phyloP scores from a whole-genome alignment of 2,113 vertebrate genomes.

The Tychaedon coryphoeus region DNA sequence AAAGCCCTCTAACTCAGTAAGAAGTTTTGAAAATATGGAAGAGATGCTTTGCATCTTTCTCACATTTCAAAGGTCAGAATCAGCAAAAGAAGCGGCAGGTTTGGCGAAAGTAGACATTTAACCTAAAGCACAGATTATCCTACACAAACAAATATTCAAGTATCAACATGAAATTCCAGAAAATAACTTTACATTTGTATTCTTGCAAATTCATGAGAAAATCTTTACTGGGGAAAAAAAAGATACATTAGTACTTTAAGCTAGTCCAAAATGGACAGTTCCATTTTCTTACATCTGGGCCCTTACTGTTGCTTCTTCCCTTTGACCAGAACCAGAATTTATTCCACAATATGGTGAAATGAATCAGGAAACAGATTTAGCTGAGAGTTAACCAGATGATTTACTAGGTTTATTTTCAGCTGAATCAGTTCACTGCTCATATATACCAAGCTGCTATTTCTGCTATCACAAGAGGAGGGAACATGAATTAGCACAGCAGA shows the following conservation, averaged over 20 bases:
- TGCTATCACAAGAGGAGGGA: not conserved
- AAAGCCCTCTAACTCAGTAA: not conserved
- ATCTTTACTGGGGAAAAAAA: not conserved
- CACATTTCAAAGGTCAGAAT: not conserved
- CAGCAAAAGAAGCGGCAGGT: not conserved
- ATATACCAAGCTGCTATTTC: not conserved
- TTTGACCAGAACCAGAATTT: not conserved
- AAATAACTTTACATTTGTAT: not conserved
- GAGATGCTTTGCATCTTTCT: not conserved
- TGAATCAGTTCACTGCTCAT: not conserved
- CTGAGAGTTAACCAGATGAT: not conserved
- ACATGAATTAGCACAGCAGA: not conserved
- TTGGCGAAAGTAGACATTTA: not conserved
- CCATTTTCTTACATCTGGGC: not conserved
- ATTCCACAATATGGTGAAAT: not conserved
- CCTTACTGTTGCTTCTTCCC: not conserved
- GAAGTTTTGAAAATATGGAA: not conserved
- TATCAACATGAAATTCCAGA: not conserved
- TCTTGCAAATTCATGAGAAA: not conserved
- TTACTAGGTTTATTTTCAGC: conserved; percentile 14
- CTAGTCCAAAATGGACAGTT: not conserved
- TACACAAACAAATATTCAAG: not conserved
- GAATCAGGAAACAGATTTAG: not conserved
- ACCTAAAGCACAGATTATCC: not conserved
- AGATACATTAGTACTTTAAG: not conserved